Conservation (phyloP, 2,797 vertebrate genomes). For the Momotus momota region DNA sequence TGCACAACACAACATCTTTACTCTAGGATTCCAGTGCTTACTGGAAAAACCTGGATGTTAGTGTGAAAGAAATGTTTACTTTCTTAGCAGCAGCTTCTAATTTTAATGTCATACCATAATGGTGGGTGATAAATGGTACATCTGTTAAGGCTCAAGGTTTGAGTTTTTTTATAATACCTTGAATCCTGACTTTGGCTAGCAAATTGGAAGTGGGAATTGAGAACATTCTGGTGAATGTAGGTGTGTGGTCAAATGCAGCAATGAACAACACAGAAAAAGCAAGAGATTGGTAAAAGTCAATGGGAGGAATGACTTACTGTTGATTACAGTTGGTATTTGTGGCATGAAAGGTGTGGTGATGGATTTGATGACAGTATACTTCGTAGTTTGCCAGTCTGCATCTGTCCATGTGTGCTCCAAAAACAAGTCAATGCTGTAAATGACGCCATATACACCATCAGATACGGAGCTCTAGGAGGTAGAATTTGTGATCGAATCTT, state of each 20-base stretch:
- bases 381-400: conserved; percentile 57
- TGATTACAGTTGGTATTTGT: conserved; percentile 44
- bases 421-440: conserved; percentile 58
- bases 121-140: background rate
- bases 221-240: background rate
- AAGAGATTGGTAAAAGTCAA: background rate
- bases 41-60: background rate
- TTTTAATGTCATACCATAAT: background rate
- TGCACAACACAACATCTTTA: background rate
- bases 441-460: conserved; percentile 37
- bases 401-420: conserved; percentile 68
- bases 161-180: background rate
- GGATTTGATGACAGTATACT: conserved; percentile 62
- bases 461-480: conserved; percentile 63
- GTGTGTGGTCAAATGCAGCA: background rate
- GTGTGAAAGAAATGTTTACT: background rate
- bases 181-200: background rate
- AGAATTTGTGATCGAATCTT: background rate
- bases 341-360: conserved; percentile 67
- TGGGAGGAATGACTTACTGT: conserved; percentile 56
- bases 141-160: background rate
- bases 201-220: background rate
- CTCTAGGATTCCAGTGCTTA: background rate
- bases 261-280: background rate
- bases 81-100: background rate